Conservation (phyloP, 2,888 invertebrate genomes). For the Tethea ocularis region DNA sequence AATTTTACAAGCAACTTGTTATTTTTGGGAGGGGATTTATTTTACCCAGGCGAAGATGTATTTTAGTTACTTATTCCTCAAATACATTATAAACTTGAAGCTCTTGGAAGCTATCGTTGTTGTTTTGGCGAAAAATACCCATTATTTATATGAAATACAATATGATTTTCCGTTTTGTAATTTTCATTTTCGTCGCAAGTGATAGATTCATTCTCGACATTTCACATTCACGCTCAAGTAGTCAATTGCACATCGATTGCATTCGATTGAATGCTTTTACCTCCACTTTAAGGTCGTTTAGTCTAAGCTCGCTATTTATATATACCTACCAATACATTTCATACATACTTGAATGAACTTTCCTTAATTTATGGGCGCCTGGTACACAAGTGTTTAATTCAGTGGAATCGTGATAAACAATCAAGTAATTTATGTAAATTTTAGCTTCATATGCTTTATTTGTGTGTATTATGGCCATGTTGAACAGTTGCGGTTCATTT, state of each 20-base stretch:
- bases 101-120: constrained; percentile 11
- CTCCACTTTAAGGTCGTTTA: constrained; percentile 62
- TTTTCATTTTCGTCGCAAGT: constrained; percentile 9
- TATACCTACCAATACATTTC: constrained; percentile 35
- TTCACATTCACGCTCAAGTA: constrained; percentile 51
- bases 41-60: constrained; percentile 79
- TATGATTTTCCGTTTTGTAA: constrained; percentile 14
- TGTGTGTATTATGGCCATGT: not conserved
- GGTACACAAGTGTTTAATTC: constrained; percentile 26
- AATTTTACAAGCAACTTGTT: constrained; percentile 63
- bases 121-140: not conserved
- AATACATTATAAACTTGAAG: constrained; percentile 23
- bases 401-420: constrained; percentile 25
- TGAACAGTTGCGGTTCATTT: not conserved
- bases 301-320: constrained; percentile 66
- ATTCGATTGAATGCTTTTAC: constrained; percentile 70
- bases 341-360: constrained; percentile 45
- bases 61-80: constrained; percentile 57
- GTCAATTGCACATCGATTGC: constrained; percentile 75
- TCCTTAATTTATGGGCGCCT: constrained; percentile 30
- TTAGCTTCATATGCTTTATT: constrained; percentile 11
- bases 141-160: not conserved
- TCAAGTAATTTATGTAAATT: constrained; percentile 14
- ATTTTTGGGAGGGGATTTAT: constrained; percentile 82
- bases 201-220: too few species aligned